phyloP scores from a whole-genome alignment of 2,113 vertebrate species.

The Irena cyanogastra region DNA sequence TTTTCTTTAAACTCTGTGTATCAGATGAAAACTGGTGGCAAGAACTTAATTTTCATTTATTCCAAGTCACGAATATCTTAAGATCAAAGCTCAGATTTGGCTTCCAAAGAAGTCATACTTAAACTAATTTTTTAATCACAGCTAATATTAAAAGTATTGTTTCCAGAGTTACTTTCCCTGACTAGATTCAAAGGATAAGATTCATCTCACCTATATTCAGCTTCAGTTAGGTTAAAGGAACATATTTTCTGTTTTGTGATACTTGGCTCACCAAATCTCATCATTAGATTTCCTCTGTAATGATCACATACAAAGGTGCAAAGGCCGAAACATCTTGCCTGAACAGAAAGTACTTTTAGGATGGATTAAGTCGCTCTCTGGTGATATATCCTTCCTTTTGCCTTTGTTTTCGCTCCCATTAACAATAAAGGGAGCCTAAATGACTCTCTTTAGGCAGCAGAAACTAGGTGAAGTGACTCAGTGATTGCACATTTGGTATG shows the following conservation, averaged over 20 bases:
- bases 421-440: neutral
- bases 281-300: neutral
- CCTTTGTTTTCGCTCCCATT: neutral
- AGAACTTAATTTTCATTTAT: slow-evolving; percentile 27
- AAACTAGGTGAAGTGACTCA: slow-evolving; percentile 3
- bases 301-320: neutral
- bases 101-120: neutral
- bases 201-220: neutral
- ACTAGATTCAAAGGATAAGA: neutral
- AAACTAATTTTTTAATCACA: neutral
- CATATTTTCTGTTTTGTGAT: neutral
- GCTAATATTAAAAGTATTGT: neutral
- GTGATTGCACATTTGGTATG: neutral
- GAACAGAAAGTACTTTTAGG: neutral
- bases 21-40: neutral
- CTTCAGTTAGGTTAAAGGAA: neutral
- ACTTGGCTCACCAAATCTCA: neutral
- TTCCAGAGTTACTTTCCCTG: neutral
- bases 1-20: neutral
- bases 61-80: neutral
- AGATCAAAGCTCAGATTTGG: slow-evolving; percentile 34
- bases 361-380: neutral
- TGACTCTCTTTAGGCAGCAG: neutral
- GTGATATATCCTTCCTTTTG: neutral
- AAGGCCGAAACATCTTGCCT: neutral